Evolutionary conservation across 2,888 invertebrate species (phyloP).

Genomic region (Eilema caniola): DNA sequence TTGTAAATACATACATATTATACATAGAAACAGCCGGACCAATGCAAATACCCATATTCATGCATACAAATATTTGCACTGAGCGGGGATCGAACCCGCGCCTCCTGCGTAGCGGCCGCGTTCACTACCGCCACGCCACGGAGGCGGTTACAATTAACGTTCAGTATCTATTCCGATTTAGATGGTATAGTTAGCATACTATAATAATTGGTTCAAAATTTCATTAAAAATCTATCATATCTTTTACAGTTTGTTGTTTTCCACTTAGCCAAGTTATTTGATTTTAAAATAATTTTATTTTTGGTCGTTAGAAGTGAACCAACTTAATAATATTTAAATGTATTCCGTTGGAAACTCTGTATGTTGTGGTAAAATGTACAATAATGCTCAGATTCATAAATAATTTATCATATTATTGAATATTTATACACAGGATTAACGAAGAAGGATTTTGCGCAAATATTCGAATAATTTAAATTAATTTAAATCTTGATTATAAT

Average conservation of each 20-base stretch:
- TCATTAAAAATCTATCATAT: neutral
- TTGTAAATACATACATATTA: too few species aligned
- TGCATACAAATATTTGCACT: too few species aligned
- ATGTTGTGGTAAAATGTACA: slow-evolving; percentile 36
- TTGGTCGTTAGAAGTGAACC: neutral
- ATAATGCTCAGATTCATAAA: slow-evolving; percentile 41
- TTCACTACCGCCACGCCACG: too few species aligned
- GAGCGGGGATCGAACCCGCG: too few species aligned
- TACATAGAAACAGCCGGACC: too few species aligned
- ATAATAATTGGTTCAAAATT: too few species aligned
- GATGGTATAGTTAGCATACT: too few species aligned
- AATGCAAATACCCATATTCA: too few species aligned
- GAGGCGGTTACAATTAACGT: too few species aligned
- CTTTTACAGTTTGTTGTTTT: neutral
- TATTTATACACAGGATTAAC: slow-evolving; percentile 35
- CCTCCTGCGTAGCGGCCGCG: too few species aligned
- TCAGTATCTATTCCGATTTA: too few species aligned
- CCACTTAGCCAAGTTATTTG: neutral
- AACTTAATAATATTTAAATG: slow-evolving; percentile 40
- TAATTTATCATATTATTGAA: slow-evolving; percentile 43
- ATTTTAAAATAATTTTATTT: slow-evolving; percentile 1
- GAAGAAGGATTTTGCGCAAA: slow-evolving; percentile 11
- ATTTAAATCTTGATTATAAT: slow-evolving; percentile 4
- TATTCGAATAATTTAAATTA: slow-evolving; percentile 11
- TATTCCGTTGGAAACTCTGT: slow-evolving; percentile 33